A percentile compares a stretch with the other conserved stretches of the same genome.
Conservation (phyloP, 1,140 invertebrate genomes). For the Pogonomyrmex barbatus region DNA sequence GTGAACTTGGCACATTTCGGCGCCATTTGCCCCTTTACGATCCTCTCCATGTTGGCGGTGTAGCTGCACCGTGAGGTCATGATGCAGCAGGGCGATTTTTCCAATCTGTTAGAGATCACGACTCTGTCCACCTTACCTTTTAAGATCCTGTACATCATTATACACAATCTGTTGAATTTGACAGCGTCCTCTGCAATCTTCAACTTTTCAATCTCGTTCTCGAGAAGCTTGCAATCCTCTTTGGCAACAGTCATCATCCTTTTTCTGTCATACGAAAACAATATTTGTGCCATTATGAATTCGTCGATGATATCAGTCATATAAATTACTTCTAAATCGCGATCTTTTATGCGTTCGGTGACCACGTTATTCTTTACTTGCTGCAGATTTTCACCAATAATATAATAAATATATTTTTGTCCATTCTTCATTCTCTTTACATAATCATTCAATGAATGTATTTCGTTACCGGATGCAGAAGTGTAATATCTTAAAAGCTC, state of each 20-base stretch:
- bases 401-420: slow-evolving; percentile 99
- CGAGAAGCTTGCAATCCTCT: slow-evolving; percentile 98
- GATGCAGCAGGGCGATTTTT: slow-evolving; percentile 99
- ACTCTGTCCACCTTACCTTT: slow-evolving; percentile 99
- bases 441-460: slow-evolving; percentile 97
- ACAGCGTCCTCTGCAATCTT: slow-evolving; percentile 98
- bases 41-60: slow-evolving; percentile 99
- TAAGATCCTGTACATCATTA: slow-evolving; percentile 98
- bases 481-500: slow-evolving; percentile 97
- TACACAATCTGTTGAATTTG: slow-evolving; percentile 97
- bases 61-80: slow-evolving; percentile 99
- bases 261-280: slow-evolving; percentile 96
- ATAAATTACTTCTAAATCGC: slow-evolving; percentile 98
- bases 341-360: slow-evolving; percentile 98
- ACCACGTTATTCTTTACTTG: slow-evolving; percentile 98
- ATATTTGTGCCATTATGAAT: slow-evolving; percentile 97
- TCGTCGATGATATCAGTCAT: slow-evolving; percentile 99
- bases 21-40: slow-evolving; percentile 98
- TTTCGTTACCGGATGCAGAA: slow-evolving; percentile 97
- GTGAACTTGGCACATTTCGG: slow-evolving; percentile 96
- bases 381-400: slow-evolving; percentile 98
- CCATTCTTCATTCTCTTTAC: slow-evolving; percentile 98
- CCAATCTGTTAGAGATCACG: slow-evolving; percentile 96
- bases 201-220: slow-evolving; percentile 97
- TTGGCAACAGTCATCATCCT: slow-evolving; percentile 98